Conservation (phyloP, 2,797 vertebrate species). For the Somateria mollissima region DNA sequence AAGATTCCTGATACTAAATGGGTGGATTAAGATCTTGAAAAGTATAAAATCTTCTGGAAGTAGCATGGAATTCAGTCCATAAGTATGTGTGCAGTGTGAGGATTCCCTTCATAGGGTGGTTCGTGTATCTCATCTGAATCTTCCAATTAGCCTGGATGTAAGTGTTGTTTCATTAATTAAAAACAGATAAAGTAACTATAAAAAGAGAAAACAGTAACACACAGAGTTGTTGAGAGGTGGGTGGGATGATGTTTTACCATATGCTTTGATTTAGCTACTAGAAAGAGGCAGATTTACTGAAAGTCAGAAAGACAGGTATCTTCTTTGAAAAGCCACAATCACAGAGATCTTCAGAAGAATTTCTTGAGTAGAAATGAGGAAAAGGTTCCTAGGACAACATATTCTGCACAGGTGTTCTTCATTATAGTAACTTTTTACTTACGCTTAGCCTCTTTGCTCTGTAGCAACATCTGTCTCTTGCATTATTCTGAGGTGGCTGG, state of each 20-base stretch:
- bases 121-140: background rate
- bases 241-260: background rate
- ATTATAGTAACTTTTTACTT: background rate
- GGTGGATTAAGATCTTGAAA: background rate
- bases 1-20: background rate
- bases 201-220: background rate
- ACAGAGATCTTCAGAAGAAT: background rate
- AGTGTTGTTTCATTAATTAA: background rate
- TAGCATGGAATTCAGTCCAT: background rate
- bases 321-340: background rate
- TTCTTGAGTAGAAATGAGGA: background rate
- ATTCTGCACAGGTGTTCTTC: background rate
- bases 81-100: background rate
- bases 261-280: background rate
- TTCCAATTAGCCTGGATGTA: background rate
- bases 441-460: background rate
- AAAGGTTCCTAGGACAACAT: background rate
- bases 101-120: background rate
- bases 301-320: background rate
- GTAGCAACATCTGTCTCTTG: background rate
- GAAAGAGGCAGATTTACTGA: background rate
- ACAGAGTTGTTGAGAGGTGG: background rate
- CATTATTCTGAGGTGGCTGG: background rate
- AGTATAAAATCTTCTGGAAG: background rate
- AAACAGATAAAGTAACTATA: background rate